Conservation (phyloP, 2,113 vertebrate genomes). For the Ammodytes dubius region DNA sequence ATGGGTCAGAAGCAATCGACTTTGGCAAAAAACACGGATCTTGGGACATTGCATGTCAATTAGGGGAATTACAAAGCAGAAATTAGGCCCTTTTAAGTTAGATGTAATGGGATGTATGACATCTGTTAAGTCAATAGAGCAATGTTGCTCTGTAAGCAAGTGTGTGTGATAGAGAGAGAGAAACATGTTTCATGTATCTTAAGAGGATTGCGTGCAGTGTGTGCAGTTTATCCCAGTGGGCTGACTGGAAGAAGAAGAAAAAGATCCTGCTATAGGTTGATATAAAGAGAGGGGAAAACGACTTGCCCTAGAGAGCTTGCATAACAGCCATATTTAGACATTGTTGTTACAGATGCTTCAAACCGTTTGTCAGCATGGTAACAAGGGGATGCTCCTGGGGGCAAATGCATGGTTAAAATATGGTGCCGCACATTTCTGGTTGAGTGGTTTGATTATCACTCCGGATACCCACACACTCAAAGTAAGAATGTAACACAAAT, state of each 20-base stretch:
- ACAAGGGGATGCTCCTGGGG: conserved; percentile 26
- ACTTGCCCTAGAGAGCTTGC: conserved; percentile 3
- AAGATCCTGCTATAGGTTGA: conserved; percentile 1
- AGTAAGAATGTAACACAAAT: conserved; percentile 44
- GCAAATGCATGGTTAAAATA: conserved; percentile 31
- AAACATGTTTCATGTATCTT: conserved; percentile 12
- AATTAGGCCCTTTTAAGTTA: conserved; percentile 16
- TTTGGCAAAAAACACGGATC: conserved; percentile 5
- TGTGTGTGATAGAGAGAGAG: neutral
- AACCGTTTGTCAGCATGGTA: conserved; percentile 34
- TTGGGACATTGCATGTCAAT: conserved; percentile 9
- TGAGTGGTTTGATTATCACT: conserved; percentile 52
- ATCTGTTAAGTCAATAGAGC: conserved; percentile 8
- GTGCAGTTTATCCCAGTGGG: neutral
- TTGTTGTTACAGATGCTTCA: conserved; percentile 26
- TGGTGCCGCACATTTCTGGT: neutral
- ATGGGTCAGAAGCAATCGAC: conserved; percentile 10
- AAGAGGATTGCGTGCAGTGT: conserved; percentile 25
- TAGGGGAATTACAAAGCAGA: neutral
- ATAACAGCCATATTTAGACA: neutral
- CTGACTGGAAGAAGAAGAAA: neutral
- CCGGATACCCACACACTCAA: conserved; percentile 11
- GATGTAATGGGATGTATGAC: conserved; percentile 28
- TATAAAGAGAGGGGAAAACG: neutral
- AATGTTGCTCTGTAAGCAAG: conserved; percentile 2